Evolutionary conservation across 2,797 vertebrate genomes (phyloP).

Genomic region (Sebastes kiyomatsui): DNA sequence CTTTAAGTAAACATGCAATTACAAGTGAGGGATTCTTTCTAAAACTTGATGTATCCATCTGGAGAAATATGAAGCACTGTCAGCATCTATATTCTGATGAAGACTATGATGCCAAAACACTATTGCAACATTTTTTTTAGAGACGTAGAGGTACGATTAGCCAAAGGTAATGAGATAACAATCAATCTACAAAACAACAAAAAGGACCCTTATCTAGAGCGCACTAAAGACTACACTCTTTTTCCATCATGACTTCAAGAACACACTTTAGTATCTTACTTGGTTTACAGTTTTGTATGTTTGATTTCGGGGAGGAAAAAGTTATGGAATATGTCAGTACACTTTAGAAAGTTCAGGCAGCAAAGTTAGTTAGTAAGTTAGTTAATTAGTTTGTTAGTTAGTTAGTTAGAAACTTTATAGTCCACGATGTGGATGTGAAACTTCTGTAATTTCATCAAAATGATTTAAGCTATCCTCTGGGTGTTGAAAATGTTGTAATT

Average conservation of each 20-base stretch:
- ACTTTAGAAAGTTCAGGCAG: background rate
- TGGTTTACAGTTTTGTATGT: background rate
- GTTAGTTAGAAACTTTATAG: background rate
- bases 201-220: background rate
- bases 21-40: conserved; percentile 32
- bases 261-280: background rate
- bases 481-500: conserved; percentile 20
- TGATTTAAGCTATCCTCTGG: background rate
- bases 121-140: background rate
- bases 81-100: background rate
- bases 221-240: background rate
- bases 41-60: conserved; percentile 17
- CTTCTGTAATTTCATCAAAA: conserved; percentile 36
- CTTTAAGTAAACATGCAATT: conserved; percentile 26
- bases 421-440: background rate
- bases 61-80: conserved; percentile 9
- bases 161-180: background rate
- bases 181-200: background rate
- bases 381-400: background rate
- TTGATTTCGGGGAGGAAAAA: background rate
- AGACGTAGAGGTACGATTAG: background rate
- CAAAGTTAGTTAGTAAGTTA: background rate
- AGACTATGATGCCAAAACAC: background rate
- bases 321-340: background rate
- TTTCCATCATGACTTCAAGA: background rate